Evolutionary conservation across 37 sponge, comb jelly and placozoan genomes (phyloP), one percentile per base, ranked within the genome.

Genomic region (Halisarca cf. caerulea): DNA sequence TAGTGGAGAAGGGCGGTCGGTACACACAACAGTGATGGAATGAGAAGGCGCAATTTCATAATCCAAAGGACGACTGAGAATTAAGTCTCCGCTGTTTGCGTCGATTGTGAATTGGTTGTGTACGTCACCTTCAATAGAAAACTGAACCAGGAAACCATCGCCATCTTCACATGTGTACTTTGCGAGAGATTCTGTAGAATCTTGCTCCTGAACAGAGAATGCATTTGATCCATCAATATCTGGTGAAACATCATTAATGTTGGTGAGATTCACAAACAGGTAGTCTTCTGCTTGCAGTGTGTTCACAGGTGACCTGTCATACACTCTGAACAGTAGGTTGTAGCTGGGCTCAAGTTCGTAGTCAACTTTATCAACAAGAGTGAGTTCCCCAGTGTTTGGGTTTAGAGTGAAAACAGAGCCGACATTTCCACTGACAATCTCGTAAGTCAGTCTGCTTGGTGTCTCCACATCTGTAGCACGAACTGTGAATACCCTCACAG

Each of bases 361-460:
- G 61, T 93, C 88, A 0, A 93, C 75, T 21, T 44, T 23, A 14
- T 45, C 11, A 1, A 37, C 24, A 2, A 89, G 87, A 18, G 40
- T 64, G 8, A 91, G 59, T 7, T 55, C 70, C 0, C 92, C 92
- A 53, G 85, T 88, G 59, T 4, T 37, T 25, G 55, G 36, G 57
- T 87, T 70, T 39, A 91, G 62, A 2, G 32, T 27, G 66, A 93
- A 93, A 5, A 59, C 80, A 6, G 78, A 86, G 7, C 36, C 55
- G 3, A 83, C 79, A 59, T 71, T 93, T 9, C 94, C 94, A 32
- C 83, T 86, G 41, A 86, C 83, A 14, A 93, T 84, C 4, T 70
- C 64, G 51, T 93, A 93, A 0, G 41, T 66, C 17, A 61, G 28
- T 17, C 58, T 79, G 58, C 0, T 80, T 21, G 45, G 45, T 32